Evolutionary conservation across 1,140 invertebrate genomes (phyloP).

Genomic region (Diorhabda sublineata): DNA sequence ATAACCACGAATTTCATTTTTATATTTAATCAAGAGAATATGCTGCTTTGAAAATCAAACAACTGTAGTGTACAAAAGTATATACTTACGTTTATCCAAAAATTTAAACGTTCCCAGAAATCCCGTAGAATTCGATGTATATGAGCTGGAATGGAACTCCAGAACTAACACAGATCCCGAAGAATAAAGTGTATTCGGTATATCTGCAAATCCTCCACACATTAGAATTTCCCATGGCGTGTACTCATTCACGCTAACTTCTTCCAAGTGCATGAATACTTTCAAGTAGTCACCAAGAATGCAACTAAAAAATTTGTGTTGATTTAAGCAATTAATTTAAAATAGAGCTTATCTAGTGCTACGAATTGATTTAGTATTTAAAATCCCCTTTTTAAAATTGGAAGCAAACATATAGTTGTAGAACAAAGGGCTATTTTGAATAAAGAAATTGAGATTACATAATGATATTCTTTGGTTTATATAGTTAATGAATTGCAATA

Average conservation of each 20-base stretch:
- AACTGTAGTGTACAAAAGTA: not conserved
- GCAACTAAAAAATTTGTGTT: constrained; percentile 56
- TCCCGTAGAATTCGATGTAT: constrained; percentile 61
- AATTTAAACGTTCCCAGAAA: constrained; percentile 78
- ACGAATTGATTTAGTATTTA: too few relatives aligned
- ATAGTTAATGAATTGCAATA: too few relatives aligned
- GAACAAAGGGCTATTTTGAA: too few relatives aligned
- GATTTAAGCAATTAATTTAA: constrained; percentile 3
- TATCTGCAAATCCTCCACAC: constrained; percentile 68
- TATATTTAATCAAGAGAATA: too few relatives aligned
- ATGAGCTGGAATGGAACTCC: constrained; percentile 69
- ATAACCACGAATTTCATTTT: too few relatives aligned
- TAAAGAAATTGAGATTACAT: too few relatives aligned
- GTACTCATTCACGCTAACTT: constrained; percentile 71
- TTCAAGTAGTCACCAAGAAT: constrained; percentile 72
- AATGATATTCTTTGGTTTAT: too few relatives aligned
- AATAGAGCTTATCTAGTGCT: not conserved
- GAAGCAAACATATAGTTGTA: too few relatives aligned
- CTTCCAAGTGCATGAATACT: constrained; percentile 70
- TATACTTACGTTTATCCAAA: constrained; percentile 71
- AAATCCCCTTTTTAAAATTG: too few relatives aligned
- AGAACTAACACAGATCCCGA: constrained; percentile 73
- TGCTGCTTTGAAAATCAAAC: too few relatives aligned
- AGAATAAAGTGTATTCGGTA: constrained; percentile 75
- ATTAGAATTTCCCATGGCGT: constrained; percentile 71